phyloP scores from a whole-genome alignment of 2,888 invertebrate genomes.

The Drosophila anceps region DNA sequence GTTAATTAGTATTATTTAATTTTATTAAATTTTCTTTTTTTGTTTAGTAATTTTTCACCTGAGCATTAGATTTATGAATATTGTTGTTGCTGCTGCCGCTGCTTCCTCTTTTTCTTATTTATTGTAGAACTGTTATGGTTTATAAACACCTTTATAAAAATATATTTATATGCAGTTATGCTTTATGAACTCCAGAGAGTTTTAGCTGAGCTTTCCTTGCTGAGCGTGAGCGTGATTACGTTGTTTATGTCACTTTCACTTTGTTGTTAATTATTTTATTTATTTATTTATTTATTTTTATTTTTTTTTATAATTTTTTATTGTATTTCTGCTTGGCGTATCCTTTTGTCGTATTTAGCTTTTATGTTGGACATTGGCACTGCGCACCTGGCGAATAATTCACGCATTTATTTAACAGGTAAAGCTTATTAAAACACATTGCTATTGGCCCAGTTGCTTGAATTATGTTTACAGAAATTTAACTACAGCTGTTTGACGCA shows the following conservation, averaged over 20 bases:
- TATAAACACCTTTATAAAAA: conserved; percentile 67
- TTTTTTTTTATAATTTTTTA: background rate
- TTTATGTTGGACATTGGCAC: conserved; percentile 50
- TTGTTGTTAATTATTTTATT: conserved; percentile 10
- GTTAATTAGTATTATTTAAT: conserved; percentile 28
- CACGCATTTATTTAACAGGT: conserved; percentile 59
- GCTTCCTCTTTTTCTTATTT: background rate
- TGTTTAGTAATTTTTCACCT: conserved; percentile 56
- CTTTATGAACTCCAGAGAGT: too few species aligned
- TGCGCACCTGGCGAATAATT: conserved; percentile 39
- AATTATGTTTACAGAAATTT: conserved; percentile 18
- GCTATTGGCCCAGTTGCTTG: conserved; percentile 24
- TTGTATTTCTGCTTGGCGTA: conserved; percentile 12
- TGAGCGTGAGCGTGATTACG: background rate
- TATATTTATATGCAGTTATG: conserved; percentile 37
- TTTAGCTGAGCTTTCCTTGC: too few species aligned
- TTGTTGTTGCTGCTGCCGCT: conserved; percentile 23
- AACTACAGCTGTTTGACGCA: conserved; percentile 47
- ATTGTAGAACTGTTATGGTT: conserved; percentile 35
- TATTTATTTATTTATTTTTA: conserved; percentile 16
- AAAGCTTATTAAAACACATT: conserved; percentile 70
- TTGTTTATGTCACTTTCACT: conserved; percentile 4
- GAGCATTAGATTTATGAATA: conserved; percentile 57
- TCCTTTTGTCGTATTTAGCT: conserved; percentile 23
- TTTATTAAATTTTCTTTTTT: conserved; percentile 15